Percentiles rank a stretch among this genome's conserved stretches.
Conservation (phyloP, 2,888 invertebrate genomes). For the Helobdella robusta region DNA sequence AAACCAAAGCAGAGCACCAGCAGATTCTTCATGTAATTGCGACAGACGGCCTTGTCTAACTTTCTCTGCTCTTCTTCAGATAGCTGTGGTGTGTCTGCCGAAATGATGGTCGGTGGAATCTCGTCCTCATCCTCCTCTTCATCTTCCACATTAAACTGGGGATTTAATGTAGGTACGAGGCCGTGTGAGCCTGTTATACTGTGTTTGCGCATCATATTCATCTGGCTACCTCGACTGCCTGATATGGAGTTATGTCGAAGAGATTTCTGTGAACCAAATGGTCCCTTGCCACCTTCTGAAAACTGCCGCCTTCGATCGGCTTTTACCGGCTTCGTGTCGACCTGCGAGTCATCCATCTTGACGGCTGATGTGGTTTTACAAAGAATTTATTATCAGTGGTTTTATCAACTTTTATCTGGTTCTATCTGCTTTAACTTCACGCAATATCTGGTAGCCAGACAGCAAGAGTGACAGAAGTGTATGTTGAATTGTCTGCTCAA, state of each 20-base stretch:
- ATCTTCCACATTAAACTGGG: conserved; percentile 1
- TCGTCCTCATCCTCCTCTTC: conserved; percentile 11
- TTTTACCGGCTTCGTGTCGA: not conserved
- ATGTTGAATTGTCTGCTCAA: too few species aligned
- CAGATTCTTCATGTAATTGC: conserved; percentile 41
- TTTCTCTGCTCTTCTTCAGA: conserved; percentile 27
- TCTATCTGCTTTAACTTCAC: too few species aligned
- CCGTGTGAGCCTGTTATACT: conserved; percentile 15
- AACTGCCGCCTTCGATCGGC: conserved; percentile 6
- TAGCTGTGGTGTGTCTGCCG: conserved; percentile 6
- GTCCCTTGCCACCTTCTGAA: conserved; percentile 1
- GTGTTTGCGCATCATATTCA: conserved; percentile 21
- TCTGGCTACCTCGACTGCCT: conserved; percentile 18
- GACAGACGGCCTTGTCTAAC: conserved; percentile 34
- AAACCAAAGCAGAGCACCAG: conserved; percentile 39
- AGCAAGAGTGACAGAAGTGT: too few species aligned
- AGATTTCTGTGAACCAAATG: conserved; percentile 23
- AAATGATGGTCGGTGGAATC: not conserved
- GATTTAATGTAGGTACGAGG: conserved; percentile 8
- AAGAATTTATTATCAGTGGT: too few species aligned
- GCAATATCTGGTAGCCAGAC: too few species aligned
- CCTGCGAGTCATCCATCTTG: conserved; percentile 7
- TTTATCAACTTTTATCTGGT: too few species aligned
- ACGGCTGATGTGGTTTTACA: too few species aligned
- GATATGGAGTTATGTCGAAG: not conserved